These are phyloP conservation scores for Melitaea cinxia DNA, from an alignment of 1,140 invertebrate genomes.

Conservation along the genomic window DNA sequence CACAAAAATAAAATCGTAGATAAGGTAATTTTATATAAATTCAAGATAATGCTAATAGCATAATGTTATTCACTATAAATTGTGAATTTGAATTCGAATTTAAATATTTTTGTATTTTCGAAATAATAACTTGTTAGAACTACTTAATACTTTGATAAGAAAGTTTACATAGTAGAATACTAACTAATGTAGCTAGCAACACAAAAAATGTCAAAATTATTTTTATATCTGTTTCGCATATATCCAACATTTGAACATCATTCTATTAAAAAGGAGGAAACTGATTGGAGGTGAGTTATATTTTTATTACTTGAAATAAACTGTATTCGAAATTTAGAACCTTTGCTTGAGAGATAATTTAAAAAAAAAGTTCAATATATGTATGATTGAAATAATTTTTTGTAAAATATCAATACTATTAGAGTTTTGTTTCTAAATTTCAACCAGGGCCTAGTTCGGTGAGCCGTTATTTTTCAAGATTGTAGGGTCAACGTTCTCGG, in stretches of 20 bases:
- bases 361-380: not conserved
- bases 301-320: constrained; percentile 20
- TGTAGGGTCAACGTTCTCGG: constrained; percentile 69
- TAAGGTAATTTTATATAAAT: too few relatives aligned
- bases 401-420: not conserved
- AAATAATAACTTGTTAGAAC: too few relatives aligned
- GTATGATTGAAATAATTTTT: not conserved
- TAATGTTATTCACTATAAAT: too few relatives aligned
- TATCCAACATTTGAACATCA: constrained; percentile 44
- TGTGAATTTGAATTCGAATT: too few relatives aligned
- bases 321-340: not conserved
- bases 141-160: too few relatives aligned
- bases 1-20: too few relatives aligned
- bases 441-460: constrained; percentile 37
- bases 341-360: not conserved
- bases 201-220: constrained; percentile 29
- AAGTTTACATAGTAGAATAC: constrained; percentile 12
- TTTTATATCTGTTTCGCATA: constrained; percentile 35
- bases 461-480: constrained; percentile 79
- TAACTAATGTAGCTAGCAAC: constrained; percentile 18
- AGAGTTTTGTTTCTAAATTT: constrained; percentile 2
- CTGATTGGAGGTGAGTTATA: constrained; percentile 56
- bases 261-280: constrained; percentile 59
- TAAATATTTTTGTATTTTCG: too few relatives aligned
- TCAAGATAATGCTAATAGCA: too few relatives aligned